These are phyloP conservation scores for Erythrocercus mccallii DNA, from an alignment of 2,113 vertebrate genomes.

Conservation along the genomic window DNA sequence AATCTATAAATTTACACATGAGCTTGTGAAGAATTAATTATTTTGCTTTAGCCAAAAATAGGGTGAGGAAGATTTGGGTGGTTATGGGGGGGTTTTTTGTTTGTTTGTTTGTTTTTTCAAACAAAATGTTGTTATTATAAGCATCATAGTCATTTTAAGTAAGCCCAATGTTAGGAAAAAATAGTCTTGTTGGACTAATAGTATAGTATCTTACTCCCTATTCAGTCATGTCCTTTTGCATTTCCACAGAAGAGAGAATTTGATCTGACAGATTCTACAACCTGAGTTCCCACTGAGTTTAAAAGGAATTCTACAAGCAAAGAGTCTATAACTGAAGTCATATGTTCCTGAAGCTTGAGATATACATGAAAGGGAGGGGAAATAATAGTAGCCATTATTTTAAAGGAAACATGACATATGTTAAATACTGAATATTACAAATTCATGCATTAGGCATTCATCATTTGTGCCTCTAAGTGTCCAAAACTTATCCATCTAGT, in stretches of 20 bases:
- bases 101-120: background rate
- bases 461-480: background rate
- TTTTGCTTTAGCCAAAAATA: background rate
- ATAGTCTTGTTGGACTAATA: background rate
- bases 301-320: background rate
- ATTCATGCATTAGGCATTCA: background rate
- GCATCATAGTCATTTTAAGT: background rate
- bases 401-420: background rate
- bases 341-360: background rate
- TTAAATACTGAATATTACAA: background rate
- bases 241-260: background rate
- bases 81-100: too few relatives aligned
- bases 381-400: background rate
- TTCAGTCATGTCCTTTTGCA: background rate
- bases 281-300: background rate
- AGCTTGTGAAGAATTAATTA: background rate
- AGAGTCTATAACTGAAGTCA: background rate
- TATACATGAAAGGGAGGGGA: background rate
- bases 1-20: background rate
- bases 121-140: background rate
- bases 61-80: fast-evolving
- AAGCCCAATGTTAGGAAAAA: background rate
- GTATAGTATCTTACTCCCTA: background rate
- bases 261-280: background rate
- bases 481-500: background rate